These are phyloP conservation scores for Acipenser transmontanus DNA, from an alignment of 2,797 vertebrate genomes.

Conservation along the genomic window DNA sequence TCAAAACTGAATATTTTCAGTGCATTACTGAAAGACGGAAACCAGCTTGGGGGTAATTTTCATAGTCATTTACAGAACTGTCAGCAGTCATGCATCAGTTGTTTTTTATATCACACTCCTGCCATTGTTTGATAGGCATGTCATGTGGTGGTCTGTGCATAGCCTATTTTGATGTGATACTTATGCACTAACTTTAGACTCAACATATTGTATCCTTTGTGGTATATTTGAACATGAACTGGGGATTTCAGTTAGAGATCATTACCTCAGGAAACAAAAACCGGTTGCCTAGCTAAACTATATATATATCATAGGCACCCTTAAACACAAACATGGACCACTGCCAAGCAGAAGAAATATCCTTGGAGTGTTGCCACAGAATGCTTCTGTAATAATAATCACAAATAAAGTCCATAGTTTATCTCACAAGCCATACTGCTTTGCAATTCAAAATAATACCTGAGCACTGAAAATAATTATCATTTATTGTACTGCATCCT, in stretches of 20 bases:
- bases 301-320: constrained; percentile 53
- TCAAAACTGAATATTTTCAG: constrained; percentile 67
- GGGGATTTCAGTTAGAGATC: constrained; percentile 16
- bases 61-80: constrained; percentile 49
- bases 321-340: constrained; percentile 52
- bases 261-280: constrained; percentile 44
- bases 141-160: constrained; percentile 64
- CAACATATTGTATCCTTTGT: background rate
- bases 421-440: constrained; percentile 36
- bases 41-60: constrained; percentile 50
- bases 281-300: constrained; percentile 46
- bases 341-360: constrained; percentile 63
- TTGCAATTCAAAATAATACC: constrained; percentile 31
- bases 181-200: constrained; percentile 10
- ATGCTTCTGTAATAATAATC: constrained; percentile 45
- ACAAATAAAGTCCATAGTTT: constrained; percentile 30
- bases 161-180: constrained; percentile 29
- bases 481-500: constrained; percentile 23
- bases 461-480: constrained; percentile 26
- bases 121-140: constrained; percentile 72
- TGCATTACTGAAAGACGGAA: constrained; percentile 59
- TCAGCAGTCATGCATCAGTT: constrained; percentile 37
- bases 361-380: constrained; percentile 58
- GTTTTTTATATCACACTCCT: constrained; percentile 50
- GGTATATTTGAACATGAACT: background rate